A percentile compares a stretch with the other conserved stretches of the same genome.
phyloP scores from a whole-genome alignment of 2,797 vertebrate genomes.

The Phataginus tetradactyla region DNA sequence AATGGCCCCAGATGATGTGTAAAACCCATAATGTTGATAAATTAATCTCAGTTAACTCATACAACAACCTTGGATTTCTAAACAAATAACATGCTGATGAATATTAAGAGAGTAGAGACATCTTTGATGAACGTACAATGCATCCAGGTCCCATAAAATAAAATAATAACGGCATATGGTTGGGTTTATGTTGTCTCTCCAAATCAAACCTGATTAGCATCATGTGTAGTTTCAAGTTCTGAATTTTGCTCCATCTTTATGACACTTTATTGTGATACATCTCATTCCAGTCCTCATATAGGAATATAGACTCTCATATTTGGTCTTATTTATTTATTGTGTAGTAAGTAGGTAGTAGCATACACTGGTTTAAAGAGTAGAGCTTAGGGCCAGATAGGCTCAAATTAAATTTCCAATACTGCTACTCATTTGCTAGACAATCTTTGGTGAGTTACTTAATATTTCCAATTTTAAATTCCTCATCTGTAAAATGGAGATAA shows the following conservation, averaged over 20 bases:
- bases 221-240: neutral
- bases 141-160: constrained; percentile 18
- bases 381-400: neutral
- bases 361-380: neutral
- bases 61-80: constrained; percentile 36
- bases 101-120: constrained; percentile 65
- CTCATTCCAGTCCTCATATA: neutral
- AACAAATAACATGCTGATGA: constrained; percentile 64
- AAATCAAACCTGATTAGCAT: neutral
- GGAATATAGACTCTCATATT: neutral
- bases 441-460: constrained; percentile 34
- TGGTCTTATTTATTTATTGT: neutral
- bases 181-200: constrained; percentile 18
- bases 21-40: constrained; percentile 67
- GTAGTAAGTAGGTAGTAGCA: neutral
- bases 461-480: constrained; percentile 12
- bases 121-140: constrained; percentile 57
- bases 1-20: constrained; percentile 53
- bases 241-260: constrained; percentile 3
- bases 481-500: constrained; percentile 33
- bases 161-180: constrained; percentile 44
- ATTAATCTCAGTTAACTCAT: constrained; percentile 66
- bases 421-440: neutral
- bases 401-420: neutral
- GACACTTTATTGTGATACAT: neutral